phyloP scores from a whole-genome alignment of 2,797 vertebrate species.

The Philypnodon macrostomus region DNA sequence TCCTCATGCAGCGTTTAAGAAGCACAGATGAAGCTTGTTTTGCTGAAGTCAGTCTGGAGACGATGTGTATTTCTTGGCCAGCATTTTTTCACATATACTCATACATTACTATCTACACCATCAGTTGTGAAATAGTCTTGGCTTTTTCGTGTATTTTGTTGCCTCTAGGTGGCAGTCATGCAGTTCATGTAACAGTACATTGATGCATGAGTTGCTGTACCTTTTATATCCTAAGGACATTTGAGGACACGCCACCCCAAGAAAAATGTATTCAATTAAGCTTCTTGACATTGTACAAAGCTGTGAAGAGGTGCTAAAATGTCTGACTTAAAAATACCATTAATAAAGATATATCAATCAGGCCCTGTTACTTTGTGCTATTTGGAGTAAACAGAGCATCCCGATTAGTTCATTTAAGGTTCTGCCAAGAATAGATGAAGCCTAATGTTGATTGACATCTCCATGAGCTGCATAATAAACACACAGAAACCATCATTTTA shows the following conservation, averaged over 20 bases:
- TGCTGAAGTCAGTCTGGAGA: no score
- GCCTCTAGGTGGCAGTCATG: slow-evolving; percentile 31
- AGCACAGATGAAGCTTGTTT: slow-evolving; percentile 66
- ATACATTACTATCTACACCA: no score
- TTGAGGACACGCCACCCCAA: not conserved
- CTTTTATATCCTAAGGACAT: not conserved
- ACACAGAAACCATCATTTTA: slow-evolving; percentile 67
- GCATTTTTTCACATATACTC: no score
- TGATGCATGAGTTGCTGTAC: not conserved
- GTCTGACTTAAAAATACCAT: no score
- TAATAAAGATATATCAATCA: no score
- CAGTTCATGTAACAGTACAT: not conserved
- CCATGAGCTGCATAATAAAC: slow-evolving; percentile 7
- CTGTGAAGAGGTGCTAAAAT: no score
- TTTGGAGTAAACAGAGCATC: no score
- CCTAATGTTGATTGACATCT: not conserved
- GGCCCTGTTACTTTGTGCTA: no score
- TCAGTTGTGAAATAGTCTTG: slow-evolving; percentile 27
- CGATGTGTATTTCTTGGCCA: no score
- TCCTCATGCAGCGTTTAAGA: slow-evolving; percentile 68
- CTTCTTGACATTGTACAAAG: no score
- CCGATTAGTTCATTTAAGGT: no score
- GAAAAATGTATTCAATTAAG: not conserved
- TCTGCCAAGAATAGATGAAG: not conserved
- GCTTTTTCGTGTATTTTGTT: not conserved